Conservation (phyloP, 2,888 invertebrate species). For the Adelognathus sp. region DNA sequence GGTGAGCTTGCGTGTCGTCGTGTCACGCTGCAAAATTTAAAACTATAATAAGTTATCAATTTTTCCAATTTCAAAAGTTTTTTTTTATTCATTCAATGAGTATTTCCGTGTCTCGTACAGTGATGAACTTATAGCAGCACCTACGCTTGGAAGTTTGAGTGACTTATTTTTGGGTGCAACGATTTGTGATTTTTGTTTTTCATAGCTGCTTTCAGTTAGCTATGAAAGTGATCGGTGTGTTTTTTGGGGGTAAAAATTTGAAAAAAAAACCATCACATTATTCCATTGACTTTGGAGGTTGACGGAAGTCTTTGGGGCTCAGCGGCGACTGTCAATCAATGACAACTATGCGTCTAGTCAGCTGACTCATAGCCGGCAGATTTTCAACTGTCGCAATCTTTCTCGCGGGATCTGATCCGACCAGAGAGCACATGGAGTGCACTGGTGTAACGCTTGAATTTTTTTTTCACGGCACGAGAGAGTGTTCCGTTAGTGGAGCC, state of each 20-base stretch:
- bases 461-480: neutral
- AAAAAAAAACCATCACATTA: too few relatives aligned
- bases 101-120: neutral
- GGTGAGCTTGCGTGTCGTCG: slow-evolving; percentile 6
- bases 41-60: neutral
- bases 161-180: too few relatives aligned
- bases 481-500: neutral
- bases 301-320: neutral
- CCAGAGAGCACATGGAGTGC: neutral
- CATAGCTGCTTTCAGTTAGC: too few relatives aligned
- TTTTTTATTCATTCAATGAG: neutral
- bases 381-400: neutral
- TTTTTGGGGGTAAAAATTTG: neutral
- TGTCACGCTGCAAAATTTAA: neutral
- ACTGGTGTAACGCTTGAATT: neutral
- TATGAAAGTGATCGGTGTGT: neutral
- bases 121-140: too few relatives aligned
- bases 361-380: neutral
- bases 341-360: neutral
- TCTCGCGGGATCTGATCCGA: neutral
- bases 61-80: neutral
- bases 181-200: too few relatives aligned
- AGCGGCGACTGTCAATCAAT: neutral
- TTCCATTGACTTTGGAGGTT: too few relatives aligned
- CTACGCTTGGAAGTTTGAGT: too few relatives aligned